Evolutionary conservation across 2,113 vertebrate species (phyloP).

Genomic region (Chunga burmeisteri): DNA sequence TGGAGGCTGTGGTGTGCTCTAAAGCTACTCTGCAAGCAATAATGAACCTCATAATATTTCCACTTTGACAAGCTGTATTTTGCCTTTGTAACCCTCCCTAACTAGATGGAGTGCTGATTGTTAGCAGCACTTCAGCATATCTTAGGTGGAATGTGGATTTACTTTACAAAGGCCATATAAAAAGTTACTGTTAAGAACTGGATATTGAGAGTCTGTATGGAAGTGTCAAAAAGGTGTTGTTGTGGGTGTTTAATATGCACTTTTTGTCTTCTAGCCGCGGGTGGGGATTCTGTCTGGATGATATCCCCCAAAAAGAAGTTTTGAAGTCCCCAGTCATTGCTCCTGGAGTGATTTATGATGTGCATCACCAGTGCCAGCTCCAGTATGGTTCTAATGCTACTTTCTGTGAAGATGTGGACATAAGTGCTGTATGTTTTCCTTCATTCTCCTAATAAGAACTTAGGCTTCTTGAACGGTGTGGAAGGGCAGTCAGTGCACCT

Average conservation of each 20-base stretch:
- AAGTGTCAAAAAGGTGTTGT: not conserved
- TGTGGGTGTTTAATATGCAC: not conserved
- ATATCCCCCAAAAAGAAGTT: constrained; percentile 89
- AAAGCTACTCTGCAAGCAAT: not conserved
- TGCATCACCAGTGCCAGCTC: constrained; percentile 95
- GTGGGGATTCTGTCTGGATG: constrained; percentile 95
- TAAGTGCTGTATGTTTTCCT: constrained; percentile 68
- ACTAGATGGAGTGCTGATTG: not conserved
- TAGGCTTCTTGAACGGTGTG: not conserved
- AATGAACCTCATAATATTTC: not conserved
- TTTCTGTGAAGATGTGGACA: constrained; percentile 91
- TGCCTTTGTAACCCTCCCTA: not conserved
- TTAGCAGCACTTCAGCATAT: not conserved
- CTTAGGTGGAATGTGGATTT: not conserved
- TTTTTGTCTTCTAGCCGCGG: constrained; percentile 82
- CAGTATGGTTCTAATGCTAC: constrained; percentile 95
- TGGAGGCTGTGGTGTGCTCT: not conserved
- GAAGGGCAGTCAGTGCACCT: not conserved
- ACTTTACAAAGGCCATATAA: not conserved
- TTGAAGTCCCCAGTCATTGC: constrained; percentile 85
- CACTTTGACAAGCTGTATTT: not conserved
- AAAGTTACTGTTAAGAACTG: not conserved
- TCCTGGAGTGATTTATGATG: constrained; percentile 92
- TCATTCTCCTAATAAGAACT: not conserved
- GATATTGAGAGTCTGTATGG: not conserved